Conservation (phyloP, 1,140 invertebrate species). For the Gryllus bimaculatus region DNA sequence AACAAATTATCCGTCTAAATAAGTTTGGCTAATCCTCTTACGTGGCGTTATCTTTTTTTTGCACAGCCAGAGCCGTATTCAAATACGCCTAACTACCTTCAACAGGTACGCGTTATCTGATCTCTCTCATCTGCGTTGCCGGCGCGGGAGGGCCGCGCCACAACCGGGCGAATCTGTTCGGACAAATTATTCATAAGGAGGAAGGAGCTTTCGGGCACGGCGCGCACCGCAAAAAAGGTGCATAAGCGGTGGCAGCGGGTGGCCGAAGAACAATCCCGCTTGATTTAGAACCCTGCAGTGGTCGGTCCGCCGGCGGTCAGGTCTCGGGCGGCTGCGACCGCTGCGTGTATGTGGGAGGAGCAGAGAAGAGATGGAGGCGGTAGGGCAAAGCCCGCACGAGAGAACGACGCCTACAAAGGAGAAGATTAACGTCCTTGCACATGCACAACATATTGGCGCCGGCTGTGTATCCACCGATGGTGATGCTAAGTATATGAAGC, state of each 20-base stretch:
- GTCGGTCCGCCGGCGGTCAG: too few relatives aligned
- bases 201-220: neutral
- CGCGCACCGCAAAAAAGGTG: neutral
- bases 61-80: neutral
- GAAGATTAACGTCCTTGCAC: too few relatives aligned
- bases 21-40: too few relatives aligned
- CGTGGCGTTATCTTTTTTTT: too few relatives aligned
- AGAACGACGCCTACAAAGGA: too few relatives aligned
- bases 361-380: neutral
- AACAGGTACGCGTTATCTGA: neutral
- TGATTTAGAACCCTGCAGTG: neutral
- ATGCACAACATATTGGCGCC: too few relatives aligned
- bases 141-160: neutral
- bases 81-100: neutral
- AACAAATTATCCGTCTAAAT: too few relatives aligned
- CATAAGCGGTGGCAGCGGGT: neutral
- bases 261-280: neutral
- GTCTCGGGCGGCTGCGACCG: neutral
- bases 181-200: neutral
- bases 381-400: neutral
- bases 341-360: neutral
- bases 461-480: too few relatives aligned
- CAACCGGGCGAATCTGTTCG: neutral
- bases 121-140: neutral
- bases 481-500: too few relatives aligned